Percentiles rank a stretch among this genome's conserved stretches.
These are phyloP conservation scores for Channallabes apus DNA, from an alignment of 2,797 vertebrate genomes.

Conservation along the genomic window DNA sequence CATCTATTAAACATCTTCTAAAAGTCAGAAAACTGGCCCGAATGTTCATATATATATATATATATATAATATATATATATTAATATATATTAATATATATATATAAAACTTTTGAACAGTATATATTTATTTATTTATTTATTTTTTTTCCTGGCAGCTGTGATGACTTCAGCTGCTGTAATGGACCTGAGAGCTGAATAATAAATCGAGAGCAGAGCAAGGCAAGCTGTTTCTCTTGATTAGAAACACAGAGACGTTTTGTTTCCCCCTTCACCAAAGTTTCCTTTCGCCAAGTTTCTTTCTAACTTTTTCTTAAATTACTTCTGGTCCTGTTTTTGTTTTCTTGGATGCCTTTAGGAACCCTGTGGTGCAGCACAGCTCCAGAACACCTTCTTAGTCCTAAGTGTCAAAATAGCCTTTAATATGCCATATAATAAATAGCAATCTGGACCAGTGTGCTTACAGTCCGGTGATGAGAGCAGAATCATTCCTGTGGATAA, in stretches of 20 bases:
- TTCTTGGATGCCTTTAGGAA: background rate
- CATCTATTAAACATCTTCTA: background rate
- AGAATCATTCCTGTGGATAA: background rate
- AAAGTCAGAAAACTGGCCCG: background rate
- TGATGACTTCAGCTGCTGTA: constrained; percentile 1
- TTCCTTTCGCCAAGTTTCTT: background rate
- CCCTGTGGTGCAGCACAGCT: background rate
- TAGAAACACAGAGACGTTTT: constrained; percentile 5
- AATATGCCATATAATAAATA: background rate
- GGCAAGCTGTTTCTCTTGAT: background rate
- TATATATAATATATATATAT: too few relatives aligned
- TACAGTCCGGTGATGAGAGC: background rate
- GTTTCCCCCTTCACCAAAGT: background rate
- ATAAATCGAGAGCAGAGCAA: background rate
- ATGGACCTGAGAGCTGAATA: background rate
- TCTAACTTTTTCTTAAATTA: background rate
- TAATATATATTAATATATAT: too few relatives aligned
- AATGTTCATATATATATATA: too few relatives aligned
- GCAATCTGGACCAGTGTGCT: background rate
- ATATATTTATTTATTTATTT: too few relatives aligned
- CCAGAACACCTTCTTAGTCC: constrained; percentile 19
- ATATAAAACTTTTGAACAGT: too few relatives aligned
- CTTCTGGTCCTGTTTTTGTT: background rate
- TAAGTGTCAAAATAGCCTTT: constrained; percentile 12
- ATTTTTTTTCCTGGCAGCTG: background rate